Conservation (phyloP, 2,797 vertebrate species). For the Chromis chromis region DNA sequence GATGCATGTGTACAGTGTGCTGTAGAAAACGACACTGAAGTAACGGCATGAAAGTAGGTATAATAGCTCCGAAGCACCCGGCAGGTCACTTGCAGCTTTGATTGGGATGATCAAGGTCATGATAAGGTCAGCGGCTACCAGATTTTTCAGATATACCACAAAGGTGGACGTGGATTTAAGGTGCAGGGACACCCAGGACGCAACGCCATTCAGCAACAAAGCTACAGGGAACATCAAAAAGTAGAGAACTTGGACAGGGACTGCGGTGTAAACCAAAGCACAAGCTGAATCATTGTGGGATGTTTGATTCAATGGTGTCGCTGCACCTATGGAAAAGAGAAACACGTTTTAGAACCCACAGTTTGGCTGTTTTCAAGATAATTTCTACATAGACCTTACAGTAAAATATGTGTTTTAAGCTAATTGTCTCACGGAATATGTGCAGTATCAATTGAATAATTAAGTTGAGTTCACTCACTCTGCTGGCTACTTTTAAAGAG, state of each 20-base stretch:
- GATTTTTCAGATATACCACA: slow-evolving; percentile 92
- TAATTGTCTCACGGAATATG: neutral
- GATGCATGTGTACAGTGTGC: slow-evolving; percentile 89
- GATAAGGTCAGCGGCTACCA: slow-evolving; percentile 88
- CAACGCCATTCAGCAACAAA: slow-evolving; percentile 87
- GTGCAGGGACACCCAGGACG: slow-evolving; percentile 91
- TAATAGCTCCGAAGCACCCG: slow-evolving; percentile 65
- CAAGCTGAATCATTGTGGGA: neutral
- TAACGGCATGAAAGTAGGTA: slow-evolving; percentile 84
- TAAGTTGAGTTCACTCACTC: slow-evolving; percentile 26
- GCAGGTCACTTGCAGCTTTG: slow-evolving; percentile 78
- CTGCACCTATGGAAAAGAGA: slow-evolving; percentile 45
- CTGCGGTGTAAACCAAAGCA: neutral
- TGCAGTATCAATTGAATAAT: neutral
- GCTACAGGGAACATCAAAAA: slow-evolving; percentile 86
- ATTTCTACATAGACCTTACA: neutral
- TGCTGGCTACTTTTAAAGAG: neutral
- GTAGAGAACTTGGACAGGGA: slow-evolving; percentile 76
- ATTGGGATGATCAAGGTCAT: slow-evolving; percentile 89
- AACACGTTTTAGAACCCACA: neutral
- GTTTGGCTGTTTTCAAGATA: neutral
- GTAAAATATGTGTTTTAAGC: neutral
- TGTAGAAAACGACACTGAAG: slow-evolving; percentile 84
- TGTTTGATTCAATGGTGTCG: slow-evolving; percentile 14
- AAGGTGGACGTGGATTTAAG: slow-evolving; percentile 90